A percentile compares a stretch with the other conserved stretches of the same genome.
These are phyloP conservation scores for Halictus ligatus DNA, from an alignment of 2,888 invertebrate species.

Conservation along the genomic window DNA sequence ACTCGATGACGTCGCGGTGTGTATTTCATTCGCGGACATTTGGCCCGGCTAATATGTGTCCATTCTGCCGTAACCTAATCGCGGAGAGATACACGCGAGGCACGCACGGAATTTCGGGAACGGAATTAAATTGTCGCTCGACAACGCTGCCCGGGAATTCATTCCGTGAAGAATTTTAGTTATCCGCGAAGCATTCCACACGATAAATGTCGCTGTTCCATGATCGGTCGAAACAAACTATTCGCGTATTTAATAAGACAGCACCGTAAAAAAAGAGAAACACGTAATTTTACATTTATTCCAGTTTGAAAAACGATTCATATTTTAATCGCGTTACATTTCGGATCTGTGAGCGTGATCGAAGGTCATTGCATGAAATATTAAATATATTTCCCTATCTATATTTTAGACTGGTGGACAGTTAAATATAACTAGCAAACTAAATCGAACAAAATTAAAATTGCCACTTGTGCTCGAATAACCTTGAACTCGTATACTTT, in stretches of 20 bases:
- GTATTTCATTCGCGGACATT: neutral
- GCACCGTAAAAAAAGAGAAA: too few relatives aligned
- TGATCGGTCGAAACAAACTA: neutral
- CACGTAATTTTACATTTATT: too few relatives aligned
- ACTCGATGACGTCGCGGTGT: conserved; percentile 15
- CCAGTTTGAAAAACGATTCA: too few relatives aligned
- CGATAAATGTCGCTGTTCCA: conserved; percentile 13
- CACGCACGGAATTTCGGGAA: conserved; percentile 37
- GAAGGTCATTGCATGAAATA: too few relatives aligned
- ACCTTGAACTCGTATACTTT: neutral
- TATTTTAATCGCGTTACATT: too few relatives aligned
- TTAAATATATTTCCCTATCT: too few relatives aligned
- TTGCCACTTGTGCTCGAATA: neutral
- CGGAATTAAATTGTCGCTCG: conserved; percentile 31
- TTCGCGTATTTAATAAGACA: neutral
- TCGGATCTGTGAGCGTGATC: too few relatives aligned
- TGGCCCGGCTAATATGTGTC: neutral
- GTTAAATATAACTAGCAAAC: too few relatives aligned
- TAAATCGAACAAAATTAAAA: neutral
- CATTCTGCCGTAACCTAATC: conserved; percentile 34
- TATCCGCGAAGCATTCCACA: neutral
- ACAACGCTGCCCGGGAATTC: conserved; percentile 17
- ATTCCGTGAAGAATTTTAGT: conserved; percentile 13
- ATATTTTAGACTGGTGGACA: too few relatives aligned
- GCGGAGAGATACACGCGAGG: conserved; percentile 28